Evolutionary conservation across 2,888 invertebrate genomes (phyloP), one percentile per base, ranked within the genome.

Genomic region (Diplazon laetatorius): DNA sequence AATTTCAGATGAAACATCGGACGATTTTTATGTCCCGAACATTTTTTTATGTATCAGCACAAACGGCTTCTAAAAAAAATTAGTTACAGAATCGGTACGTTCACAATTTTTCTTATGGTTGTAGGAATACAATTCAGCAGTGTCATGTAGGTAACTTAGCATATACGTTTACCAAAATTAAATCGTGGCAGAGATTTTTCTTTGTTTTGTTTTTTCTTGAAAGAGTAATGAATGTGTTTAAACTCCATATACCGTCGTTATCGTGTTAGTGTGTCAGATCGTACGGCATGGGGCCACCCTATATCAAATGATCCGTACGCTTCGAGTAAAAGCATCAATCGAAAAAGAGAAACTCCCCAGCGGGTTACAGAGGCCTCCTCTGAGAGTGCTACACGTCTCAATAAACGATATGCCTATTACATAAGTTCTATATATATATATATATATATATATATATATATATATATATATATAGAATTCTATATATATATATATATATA

Each of bases 371-470:
- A 60, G n/a, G 12, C 30, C 48, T 55, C 57, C 25, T 30, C 10
- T 44, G 25, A 14, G 20, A 59, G 48, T 65, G 22, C 59, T 59
- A 70, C n/a, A n/a, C 76, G 59, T 65, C 65, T 66, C 42, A 71
- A 60, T 76, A 66, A 65, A 16, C 42, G 10, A 76, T 70, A 63
- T 55, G 44, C 44, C 44, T 37, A 35, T 68, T 30, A 52, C 44
- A 20, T 44, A 52, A 63, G 35, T 35, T 55, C 63, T 75, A 46
- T 57, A 20, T n/a, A 5, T 44, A 73, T 65, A 42, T 16, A 60
- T n/a, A 16, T 55, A 9, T 18, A 16, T 14, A n/a, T 48, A 63
- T 46, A 35, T 55, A 72, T 75, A 46, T 57, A 20, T n/a, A 5
- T 44, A 73, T 65, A 42, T 16, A 60, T n/a, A 16, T 55, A 9